Percentiles rank a stretch among this genome's conserved stretches.
phyloP scores from a whole-genome alignment of 2,797 vertebrate species.

The Lacerta bilineata region DNA sequence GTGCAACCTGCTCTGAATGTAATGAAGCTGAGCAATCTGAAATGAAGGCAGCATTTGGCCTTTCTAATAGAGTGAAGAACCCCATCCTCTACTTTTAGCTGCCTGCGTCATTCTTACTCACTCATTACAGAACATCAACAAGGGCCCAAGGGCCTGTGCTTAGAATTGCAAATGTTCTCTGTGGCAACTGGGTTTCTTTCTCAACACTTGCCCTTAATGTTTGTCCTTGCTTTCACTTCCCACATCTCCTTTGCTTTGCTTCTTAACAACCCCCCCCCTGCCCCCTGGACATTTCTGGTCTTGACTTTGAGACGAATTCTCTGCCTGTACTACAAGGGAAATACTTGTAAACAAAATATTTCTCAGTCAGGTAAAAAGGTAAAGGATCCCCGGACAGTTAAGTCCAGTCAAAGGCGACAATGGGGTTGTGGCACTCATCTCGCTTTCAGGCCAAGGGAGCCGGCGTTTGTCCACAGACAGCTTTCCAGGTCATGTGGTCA shows the following conservation, averaged over 20 bases:
- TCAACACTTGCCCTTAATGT: background rate
- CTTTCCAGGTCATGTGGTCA: no score
- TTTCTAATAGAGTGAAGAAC: background rate
- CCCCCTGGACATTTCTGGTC: background rate
- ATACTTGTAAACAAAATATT: background rate
- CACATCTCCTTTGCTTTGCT: background rate
- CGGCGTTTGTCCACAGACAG: no score
- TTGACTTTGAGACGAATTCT: no score
- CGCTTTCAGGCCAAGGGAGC: no score
- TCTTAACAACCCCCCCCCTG: background rate
- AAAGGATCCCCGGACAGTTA: no score
- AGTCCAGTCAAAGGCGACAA: no score
- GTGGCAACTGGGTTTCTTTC: background rate
- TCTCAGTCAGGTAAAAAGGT: background rate
- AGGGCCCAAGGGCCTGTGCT: conserved; percentile 9
- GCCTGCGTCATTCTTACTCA: conserved; percentile 15
- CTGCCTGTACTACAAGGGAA: background rate
- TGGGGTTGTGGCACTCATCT: no score
- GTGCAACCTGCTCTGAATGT: background rate
- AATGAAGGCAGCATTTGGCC: background rate
- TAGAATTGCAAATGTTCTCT: conserved; percentile 11
- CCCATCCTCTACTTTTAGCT: conserved; percentile 15
- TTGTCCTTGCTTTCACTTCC: conserved; percentile 1
- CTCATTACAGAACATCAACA: conserved; percentile 7
- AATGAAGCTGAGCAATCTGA: background rate